Evolutionary conservation across 2,113 vertebrate species (phyloP), one percentile per base, ranked within the genome.

Genomic region (Psettodes erumei): DNA sequence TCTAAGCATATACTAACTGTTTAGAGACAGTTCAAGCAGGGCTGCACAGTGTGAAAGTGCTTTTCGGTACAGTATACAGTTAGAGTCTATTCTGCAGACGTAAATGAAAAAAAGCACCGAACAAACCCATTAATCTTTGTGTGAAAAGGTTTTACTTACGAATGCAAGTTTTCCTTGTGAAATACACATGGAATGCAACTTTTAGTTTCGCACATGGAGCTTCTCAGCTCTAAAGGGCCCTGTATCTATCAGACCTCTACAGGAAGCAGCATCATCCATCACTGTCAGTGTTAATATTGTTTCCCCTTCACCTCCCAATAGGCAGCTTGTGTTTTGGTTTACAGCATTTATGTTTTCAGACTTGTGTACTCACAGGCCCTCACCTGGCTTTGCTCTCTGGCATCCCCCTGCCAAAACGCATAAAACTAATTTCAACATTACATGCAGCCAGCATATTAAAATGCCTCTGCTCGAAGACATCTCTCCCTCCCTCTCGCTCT

Each of bases 271-370:
- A 62, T 87, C 92, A 94, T 94, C 90, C 89, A 93, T 94, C 93
- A 94, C 85, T 93, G 93, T 94, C 93, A 82, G 74, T 75, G 85
- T 86, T 93, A 90, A 93, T 94, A 92, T 91, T 93, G 89, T 86
- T 94, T 90, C 82, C 80, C 73, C 77, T n/a, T 83, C 73, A 70
- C 83, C 79, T 90, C 92, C 91, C 89, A 86, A 84, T 77, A 85
- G 92, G 89, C 88, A 85, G 88, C 85, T 91, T 86, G 88, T 88
- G 89, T 89, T 91, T 91, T 91, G 93, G 85, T 93, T 94, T 92
- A 87, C 82, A 62, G 54, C 87, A 37, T 91, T 93, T 92, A 93
- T 94, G 89, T 91, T 93, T 93, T 81, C 75, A 89, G 92, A 92
- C 90, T 88, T 83, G 90, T 93, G 89, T 88, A 91, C 92, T 93